Evolutionary conservation across 2,113 vertebrate genomes (phyloP).

Genomic region (Noctilio leporinus): DNA sequence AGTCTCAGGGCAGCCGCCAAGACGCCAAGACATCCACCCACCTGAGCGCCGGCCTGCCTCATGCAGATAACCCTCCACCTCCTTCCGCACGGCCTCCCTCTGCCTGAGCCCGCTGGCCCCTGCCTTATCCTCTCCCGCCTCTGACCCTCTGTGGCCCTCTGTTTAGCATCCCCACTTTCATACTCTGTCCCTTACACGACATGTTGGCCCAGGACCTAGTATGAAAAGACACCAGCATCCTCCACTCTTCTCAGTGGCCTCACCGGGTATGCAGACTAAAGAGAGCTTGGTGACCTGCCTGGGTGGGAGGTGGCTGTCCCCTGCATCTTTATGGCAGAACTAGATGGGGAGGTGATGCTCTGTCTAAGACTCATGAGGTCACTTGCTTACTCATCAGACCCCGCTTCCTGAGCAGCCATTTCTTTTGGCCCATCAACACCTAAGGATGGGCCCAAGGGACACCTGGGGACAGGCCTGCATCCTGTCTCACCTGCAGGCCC

Average conservation of each 20-base stretch:
- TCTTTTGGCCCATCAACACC: background rate
- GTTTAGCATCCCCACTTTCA: background rate
- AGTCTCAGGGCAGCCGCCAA: conserved; percentile 58
- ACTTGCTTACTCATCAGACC: background rate
- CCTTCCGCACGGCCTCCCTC: background rate
- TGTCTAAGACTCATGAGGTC: rapidly evolving
- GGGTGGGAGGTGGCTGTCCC: background rate
- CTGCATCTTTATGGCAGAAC: background rate
- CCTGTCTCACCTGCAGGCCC: background rate
- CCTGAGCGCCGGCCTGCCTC: conserved; percentile 64
- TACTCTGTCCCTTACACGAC: rapidly evolving
- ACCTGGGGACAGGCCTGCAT: background rate
- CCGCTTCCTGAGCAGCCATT: background rate
- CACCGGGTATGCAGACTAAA: rapidly evolving
- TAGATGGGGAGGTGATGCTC: background rate
- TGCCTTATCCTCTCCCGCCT: background rate
- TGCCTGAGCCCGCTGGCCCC: background rate
- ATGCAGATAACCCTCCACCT: conserved; percentile 42
- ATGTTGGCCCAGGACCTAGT: background rate
- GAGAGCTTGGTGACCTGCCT: rapidly evolving
- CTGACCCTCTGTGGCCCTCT: background rate
- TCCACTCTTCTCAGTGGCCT: rapidly evolving
- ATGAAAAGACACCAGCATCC: background rate
- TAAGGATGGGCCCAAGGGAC: background rate
- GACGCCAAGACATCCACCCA: conserved; percentile 63